Percentiles rank a stretch among this genome's conserved stretches.
phyloP scores from a whole-genome alignment of 2,888 invertebrate species.

The Pogonocherus hispidulus region DNA sequence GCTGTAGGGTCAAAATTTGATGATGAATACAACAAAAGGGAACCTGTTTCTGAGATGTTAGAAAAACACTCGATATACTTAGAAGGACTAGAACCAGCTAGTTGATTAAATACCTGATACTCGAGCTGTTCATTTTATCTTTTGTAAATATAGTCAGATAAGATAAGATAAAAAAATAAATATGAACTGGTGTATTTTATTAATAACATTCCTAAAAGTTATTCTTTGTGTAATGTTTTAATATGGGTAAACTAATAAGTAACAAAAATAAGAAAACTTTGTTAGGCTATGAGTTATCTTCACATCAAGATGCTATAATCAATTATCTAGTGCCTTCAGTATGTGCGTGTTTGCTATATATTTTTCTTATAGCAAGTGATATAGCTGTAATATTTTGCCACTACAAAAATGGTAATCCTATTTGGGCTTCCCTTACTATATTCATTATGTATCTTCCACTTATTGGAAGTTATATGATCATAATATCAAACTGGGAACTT shows the following conservation, averaged over 20 bases:
- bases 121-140: background rate
- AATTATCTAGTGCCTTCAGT: slow-evolving; percentile 72
- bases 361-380: slow-evolving; percentile 78
- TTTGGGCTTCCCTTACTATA: slow-evolving; percentile 69
- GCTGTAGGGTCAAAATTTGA: slow-evolving; percentile 88
- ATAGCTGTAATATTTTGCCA: slow-evolving; percentile 77
- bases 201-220: slow-evolving; percentile 11
- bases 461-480: slow-evolving; percentile 73
- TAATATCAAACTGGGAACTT: slow-evolving; percentile 73
- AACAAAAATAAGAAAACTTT: slow-evolving; percentile 51
- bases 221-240: slow-evolving; percentile 34
- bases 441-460: slow-evolving; percentile 72
- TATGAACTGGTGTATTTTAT: slow-evolving; percentile 14
- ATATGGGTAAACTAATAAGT: slow-evolving; percentile 36
- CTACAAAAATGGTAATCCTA: slow-evolving; percentile 72
- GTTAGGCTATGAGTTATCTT: slow-evolving; percentile 63
- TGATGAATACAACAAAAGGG: slow-evolving; percentile 74
- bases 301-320: slow-evolving; percentile 69
- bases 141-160: slow-evolving; percentile 21
- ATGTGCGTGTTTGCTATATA: slow-evolving; percentile 75
- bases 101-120: slow-evolving; percentile 41
- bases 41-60: slow-evolving; percentile 76
- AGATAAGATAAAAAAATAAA: slow-evolving; percentile 36
- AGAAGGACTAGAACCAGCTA: slow-evolving; percentile 75
- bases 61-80: slow-evolving; percentile 78